Evolutionary conservation across 2,888 invertebrate genomes (phyloP).

Genomic region (Geotrupes spiniger): DNA sequence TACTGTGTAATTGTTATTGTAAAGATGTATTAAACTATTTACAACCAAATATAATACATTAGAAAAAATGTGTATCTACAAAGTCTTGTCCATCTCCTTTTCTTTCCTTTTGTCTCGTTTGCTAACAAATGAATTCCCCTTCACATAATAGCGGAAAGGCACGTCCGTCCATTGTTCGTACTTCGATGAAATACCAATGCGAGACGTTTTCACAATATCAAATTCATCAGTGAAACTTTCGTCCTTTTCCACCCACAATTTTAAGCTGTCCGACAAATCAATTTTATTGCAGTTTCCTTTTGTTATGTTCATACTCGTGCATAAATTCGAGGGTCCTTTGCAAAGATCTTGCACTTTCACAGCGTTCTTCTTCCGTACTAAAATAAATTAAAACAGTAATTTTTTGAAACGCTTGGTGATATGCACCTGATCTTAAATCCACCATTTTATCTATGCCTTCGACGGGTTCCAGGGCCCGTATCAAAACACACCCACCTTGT

Average conservation of each 20-base stretch:
- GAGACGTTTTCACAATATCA: conserved; percentile 49
- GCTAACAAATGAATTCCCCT: conserved; percentile 58
- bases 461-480: conserved; percentile 65
- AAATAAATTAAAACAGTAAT: conserved; percentile 21
- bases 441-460: conserved; percentile 60
- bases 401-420: neutral
- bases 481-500: conserved; percentile 64
- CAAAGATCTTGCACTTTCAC: conserved; percentile 53
- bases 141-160: conserved; percentile 62
- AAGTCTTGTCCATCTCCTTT: conserved; percentile 5
- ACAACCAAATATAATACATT: no score
- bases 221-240: conserved; percentile 26
- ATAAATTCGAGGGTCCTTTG: conserved; percentile 72
- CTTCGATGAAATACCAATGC: conserved; percentile 63
- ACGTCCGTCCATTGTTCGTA: conserved; percentile 62
- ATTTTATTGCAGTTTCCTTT: conserved; percentile 57
- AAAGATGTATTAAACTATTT: no score
- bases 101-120: conserved; percentile 49
- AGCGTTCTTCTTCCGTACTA: conserved; percentile 11
- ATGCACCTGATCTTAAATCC: conserved; percentile 40
- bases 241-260: conserved; percentile 52
- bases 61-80: no score
- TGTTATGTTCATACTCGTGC: conserved; percentile 61
- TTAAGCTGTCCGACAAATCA: conserved; percentile 52
- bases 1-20: no score